Evolutionary conservation across 2,797 vertebrate genomes (phyloP), one percentile per base, ranked within the genome.

Genomic region (Spheniscus humboldti): DNA sequence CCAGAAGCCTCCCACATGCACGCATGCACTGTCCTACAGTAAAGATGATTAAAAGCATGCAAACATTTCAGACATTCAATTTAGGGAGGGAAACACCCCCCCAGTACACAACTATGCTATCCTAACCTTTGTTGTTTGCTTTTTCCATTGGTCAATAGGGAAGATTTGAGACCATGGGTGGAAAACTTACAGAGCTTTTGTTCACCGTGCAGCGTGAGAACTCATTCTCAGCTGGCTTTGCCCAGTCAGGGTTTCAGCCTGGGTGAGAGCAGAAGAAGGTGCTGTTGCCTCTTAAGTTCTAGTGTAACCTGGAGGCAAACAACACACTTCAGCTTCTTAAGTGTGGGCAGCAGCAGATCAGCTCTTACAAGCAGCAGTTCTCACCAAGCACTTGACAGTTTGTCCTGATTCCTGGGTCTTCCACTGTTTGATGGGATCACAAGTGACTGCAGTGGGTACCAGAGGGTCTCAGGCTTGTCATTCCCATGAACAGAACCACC

Each of bases 401-500:
- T 91, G 75, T 94, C 89, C 78, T 53, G 69, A 93, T 89, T 96
- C 91, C 84, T 87, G 86, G 15, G 71, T 95, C 76, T 94, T 97
- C 95, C 86, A 93, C 63, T 90, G 52, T 95, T 88, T 97, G 95
- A 95, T 56, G 67, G 94, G 96, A 97, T 93, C 94, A 95, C 90
- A 92, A 97, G 66, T 71, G 80, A 97, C 79, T 88, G 76, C 95
- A 95, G 78, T 23, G 90, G 92, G 86, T 92, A 97, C 95, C 91
- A 20, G 68, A 95, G 96, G 96, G 97, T 97, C 97, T 95, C 19
- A 3, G 92, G 92, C 87, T 97, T 96, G 89, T 96, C 93, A 97
- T 72, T 56, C 87, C 85, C 91, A 84, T 2, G 9, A 97, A 95
- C 85, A 92, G 94, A 96, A 95, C 1, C 5, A 97, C 94, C 94